A percentile compares a stretch with the other conserved stretches of the same genome.
These are phyloP conservation scores for Notolabrus celidotus DNA, from an alignment of 2,797 vertebrate genomes.

Conservation along the genomic window DNA sequence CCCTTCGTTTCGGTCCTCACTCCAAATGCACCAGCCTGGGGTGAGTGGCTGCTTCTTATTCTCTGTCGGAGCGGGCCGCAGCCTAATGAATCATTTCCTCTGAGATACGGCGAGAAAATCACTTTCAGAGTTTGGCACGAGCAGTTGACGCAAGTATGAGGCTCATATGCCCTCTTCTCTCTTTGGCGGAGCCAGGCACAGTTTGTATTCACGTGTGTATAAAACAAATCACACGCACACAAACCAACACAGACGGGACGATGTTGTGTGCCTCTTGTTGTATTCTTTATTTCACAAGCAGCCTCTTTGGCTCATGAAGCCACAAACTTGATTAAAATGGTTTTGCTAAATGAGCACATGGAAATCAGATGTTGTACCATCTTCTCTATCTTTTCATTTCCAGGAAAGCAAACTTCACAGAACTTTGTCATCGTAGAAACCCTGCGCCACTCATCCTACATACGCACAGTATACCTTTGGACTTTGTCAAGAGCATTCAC, in stretches of 20 bases:
- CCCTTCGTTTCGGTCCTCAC: constrained; percentile 54
- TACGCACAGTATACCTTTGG: constrained; percentile 3
- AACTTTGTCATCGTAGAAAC: constrained; percentile 22
- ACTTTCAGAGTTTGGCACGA: constrained; percentile 69
- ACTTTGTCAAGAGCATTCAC: constrained; percentile 15
- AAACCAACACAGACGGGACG: constrained; percentile 31
- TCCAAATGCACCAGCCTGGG: constrained; percentile 68
- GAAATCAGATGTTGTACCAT: constrained; percentile 73
- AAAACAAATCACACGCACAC: constrained; percentile 50
- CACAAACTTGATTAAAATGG: constrained; percentile 66
- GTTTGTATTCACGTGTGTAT: constrained; percentile 60
- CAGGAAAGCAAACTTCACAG: constrained; percentile 26
- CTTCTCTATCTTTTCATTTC: constrained; percentile 4
- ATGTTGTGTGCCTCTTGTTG: constrained; percentile 40
- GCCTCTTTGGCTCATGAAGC: constrained; percentile 55
- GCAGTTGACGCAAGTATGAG: constrained; percentile 47
- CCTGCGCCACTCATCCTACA: constrained; percentile 33
- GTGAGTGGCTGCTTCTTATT: constrained; percentile 80
- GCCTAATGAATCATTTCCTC: constrained; percentile 82
- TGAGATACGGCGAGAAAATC: constrained; percentile 78
- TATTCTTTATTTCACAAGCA: constrained; percentile 51
- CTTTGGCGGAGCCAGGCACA: constrained; percentile 49
- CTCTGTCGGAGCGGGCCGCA: constrained; percentile 64
- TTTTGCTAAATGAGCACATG: constrained; percentile 62
- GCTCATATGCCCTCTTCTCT: constrained; percentile 46